A percentile compares a stretch with the other conserved stretches of the same genome.
phyloP scores from a whole-genome alignment of 23 tunicate species.

The Styela clava region DNA sequence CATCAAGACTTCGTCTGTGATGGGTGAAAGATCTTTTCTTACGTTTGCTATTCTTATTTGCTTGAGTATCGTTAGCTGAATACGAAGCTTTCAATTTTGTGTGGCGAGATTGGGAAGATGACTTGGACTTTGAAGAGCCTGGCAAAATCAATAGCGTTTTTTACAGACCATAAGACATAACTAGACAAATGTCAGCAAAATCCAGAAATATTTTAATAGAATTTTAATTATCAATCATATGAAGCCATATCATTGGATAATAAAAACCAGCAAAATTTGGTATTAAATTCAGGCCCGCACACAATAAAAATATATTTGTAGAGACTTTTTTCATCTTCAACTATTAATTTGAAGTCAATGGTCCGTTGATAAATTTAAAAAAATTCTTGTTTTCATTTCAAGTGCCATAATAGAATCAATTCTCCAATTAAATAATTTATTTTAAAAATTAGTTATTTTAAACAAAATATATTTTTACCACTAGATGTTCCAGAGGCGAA shows the following conservation, averaged over 20 bases:
- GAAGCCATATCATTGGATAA: no score
- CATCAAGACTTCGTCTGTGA: conserved; percentile 30
- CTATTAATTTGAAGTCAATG: no score
- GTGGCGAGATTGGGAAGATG: background rate
- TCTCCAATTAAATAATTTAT: no score
- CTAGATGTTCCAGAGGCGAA: background rate
- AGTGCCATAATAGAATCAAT: no score
- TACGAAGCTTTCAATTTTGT: conserved; percentile 5
- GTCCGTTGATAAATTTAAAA: no score
- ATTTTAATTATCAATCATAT: no score
- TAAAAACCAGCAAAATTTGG: no score
- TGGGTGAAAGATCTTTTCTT: conserved; percentile 23
- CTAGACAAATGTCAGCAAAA: background rate
- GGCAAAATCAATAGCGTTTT: background rate
- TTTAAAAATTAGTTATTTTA: background rate
- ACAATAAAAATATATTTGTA: no score
- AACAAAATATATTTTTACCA: background rate
- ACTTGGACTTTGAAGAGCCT: conserved; percentile 7
- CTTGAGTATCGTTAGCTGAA: background rate
- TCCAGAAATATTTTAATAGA: background rate
- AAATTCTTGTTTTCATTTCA: no score
- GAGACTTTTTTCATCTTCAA: no score
- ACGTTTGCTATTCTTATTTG: conserved; percentile 9
- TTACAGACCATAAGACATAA: no score
- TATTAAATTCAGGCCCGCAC: no score